Base-by-base conservation (phyloP, 1,140 invertebrate species). In the Drosophila pseudoobscura region DNA sequence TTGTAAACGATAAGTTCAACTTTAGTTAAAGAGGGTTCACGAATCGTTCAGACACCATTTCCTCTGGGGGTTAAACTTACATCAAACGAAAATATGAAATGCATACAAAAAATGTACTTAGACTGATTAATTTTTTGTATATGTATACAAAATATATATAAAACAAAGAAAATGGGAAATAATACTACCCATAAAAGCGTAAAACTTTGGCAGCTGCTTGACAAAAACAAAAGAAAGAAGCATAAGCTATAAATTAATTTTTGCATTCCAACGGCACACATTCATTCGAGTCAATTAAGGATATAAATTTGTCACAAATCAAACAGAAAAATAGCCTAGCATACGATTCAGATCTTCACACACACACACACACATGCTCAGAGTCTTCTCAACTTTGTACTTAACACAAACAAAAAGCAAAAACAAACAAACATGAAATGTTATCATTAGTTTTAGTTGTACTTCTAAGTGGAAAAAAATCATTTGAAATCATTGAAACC, bases 71-170 rank as follows among this genome's bases (percentile, higher is more conserved):
- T 43, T 61, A 26, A 51, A 41, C 29, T 58, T 55, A 49, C 45
- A 41, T 24, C 50, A 17, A 53, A 61, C 26, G 11, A 35, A 35
- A 13, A 39, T 13, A 60, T 35, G 26, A 54, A 60, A 56, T 35
- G 50, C 63, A 69, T 75, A 60, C 61, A 75, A 75, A 75, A 75
- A 76, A 69, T 56, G 66, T 89, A 88, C 79, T 88, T 89, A 88
- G 84, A 88, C 83, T 88, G 84, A 88, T 88, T 89, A 88, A 89
- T 88, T 88, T 88, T 88, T 88, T 88, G 79, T 79, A 79, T 88
- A 78, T 80, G 69, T 78, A 75, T 57, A 80, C 70, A 63, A 75
- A 62, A 55, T 64, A 76, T 31, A 31, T 31, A 68, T 43, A 39
- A 20, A 20, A 20, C 17, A 17, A 17, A 17, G 17, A 55, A 74